phyloP scores from a whole-genome alignment of 2,113 vertebrate genomes.

The Guaruba guarouba region DNA sequence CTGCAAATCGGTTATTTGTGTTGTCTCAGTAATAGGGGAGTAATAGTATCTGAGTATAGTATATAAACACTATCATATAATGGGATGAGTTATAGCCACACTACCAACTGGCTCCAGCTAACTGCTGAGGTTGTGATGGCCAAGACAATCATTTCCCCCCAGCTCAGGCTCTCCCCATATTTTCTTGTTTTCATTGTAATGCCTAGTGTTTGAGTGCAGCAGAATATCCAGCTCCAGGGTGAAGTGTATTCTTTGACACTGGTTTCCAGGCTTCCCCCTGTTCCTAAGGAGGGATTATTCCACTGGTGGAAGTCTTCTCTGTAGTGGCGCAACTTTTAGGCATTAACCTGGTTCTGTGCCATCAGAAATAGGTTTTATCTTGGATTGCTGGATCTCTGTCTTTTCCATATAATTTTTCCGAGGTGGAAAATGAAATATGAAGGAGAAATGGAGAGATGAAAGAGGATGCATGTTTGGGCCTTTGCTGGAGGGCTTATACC shows the following conservation, averaged over 20 bases:
- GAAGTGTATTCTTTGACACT: not conserved
- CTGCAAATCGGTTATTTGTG: not conserved
- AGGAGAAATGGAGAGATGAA: not conserved
- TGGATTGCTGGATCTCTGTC: not conserved
- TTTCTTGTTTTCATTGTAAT: not conserved
- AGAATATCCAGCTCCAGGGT: not conserved
- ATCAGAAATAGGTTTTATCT: not conserved
- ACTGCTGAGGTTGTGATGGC: not conserved
- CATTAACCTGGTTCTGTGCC: not conserved
- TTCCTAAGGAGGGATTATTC: not conserved
- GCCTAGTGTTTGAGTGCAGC: not conserved
- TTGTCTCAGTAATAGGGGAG: not conserved
- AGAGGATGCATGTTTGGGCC: not conserved
- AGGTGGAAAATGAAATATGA: not conserved
- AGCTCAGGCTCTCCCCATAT: not conserved
- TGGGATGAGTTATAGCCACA: not conserved
- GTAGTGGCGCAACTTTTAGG: not conserved
- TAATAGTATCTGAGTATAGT: not conserved
- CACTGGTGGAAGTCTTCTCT: not conserved
- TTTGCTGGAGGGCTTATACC: not conserved
- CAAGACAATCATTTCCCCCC: rapidly evolving
- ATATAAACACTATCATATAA: not conserved
- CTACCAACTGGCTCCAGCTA: not conserved
- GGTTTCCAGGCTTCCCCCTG: not conserved
- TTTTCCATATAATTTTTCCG: not conserved